These are phyloP conservation scores for Hyperoplus immaculatus DNA, from an alignment of 2,797 vertebrate species.

Conservation along the genomic window DNA sequence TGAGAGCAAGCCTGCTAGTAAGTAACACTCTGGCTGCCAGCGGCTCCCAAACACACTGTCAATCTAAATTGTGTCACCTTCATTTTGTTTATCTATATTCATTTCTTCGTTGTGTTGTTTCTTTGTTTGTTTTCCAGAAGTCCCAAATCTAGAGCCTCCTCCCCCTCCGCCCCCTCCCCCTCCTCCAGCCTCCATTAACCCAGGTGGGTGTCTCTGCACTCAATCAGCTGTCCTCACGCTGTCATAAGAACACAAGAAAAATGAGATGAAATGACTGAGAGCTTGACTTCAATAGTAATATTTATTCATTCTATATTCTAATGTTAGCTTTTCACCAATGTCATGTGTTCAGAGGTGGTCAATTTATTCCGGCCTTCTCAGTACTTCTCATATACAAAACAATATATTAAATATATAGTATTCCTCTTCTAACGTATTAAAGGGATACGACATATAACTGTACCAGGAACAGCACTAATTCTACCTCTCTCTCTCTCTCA, in stretches of 20 bases:
- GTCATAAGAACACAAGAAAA: neutral
- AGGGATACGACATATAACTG: no score
- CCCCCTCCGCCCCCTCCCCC: slow-evolving; percentile 89
- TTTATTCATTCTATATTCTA: no score
- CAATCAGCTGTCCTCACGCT: neutral
- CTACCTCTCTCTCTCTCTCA: slow-evolving; percentile 42
- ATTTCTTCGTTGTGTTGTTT: neutral
- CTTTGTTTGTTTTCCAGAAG: slow-evolving; percentile 76
- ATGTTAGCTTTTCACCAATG: neutral
- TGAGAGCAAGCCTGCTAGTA: slow-evolving; percentile 89
- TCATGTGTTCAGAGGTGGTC: neutral
- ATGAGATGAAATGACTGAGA: neutral
- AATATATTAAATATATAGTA: neutral
- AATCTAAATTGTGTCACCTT: neutral
- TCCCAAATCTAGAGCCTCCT: slow-evolving; percentile 88
- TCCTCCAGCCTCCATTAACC: slow-evolving; percentile 87
- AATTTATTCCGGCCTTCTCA: neutral
- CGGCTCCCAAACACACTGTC: neutral
- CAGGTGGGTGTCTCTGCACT: slow-evolving; percentile 79
- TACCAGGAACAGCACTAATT: no score
- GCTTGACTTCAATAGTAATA: neutral
- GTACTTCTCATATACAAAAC: neutral
- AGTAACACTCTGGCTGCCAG: neutral
- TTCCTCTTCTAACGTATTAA: no score
- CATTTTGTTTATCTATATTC: slow-evolving; percentile 41